Conservation (phyloP, 2,888 invertebrate species). For the Cerastis leucographa region DNA sequence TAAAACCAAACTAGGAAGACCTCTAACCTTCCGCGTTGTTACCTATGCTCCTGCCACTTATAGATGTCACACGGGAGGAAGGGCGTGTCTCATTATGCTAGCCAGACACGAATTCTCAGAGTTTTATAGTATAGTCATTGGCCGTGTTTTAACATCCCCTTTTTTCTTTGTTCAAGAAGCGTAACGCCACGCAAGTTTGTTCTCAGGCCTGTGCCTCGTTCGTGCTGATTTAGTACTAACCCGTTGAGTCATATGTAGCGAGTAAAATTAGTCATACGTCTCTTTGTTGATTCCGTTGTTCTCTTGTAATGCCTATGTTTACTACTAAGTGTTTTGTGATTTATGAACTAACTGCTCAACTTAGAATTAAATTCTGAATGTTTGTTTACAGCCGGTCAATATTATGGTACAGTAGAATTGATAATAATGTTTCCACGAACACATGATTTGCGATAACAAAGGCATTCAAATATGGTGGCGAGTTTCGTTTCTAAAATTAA, state of each 20-base stretch:
- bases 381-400: conserved; percentile 28
- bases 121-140: conserved; percentile 79
- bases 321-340: conserved; percentile 60
- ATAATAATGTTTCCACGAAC: conserved; percentile 52
- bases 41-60: conserved; percentile 56
- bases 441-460: conserved; percentile 49
- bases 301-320: conserved; percentile 71
- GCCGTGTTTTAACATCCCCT: conserved; percentile 82
- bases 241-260: conserved; percentile 76
- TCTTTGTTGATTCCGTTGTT: conserved; percentile 75
- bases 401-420: conserved; percentile 41
- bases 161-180: conserved; percentile 87
- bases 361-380: conserved; percentile 44
- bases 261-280: conserved; percentile 79
- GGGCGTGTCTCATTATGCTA: conserved; percentile 75
- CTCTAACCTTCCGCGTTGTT: conserved; percentile 66
- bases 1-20: conserved; percentile 70
- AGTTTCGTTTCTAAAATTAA: conserved; percentile 53
- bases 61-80: conserved; percentile 62
- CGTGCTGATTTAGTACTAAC: conserved; percentile 77
- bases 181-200: conserved; percentile 87
- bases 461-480: conserved; percentile 25
- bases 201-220: conserved; percentile 81
- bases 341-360: conserved; percentile 35
- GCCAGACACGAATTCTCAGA: conserved; percentile 80